Conservation (phyloP, 2,113 vertebrate genomes). For the Microcebus tavaratra region DNA sequence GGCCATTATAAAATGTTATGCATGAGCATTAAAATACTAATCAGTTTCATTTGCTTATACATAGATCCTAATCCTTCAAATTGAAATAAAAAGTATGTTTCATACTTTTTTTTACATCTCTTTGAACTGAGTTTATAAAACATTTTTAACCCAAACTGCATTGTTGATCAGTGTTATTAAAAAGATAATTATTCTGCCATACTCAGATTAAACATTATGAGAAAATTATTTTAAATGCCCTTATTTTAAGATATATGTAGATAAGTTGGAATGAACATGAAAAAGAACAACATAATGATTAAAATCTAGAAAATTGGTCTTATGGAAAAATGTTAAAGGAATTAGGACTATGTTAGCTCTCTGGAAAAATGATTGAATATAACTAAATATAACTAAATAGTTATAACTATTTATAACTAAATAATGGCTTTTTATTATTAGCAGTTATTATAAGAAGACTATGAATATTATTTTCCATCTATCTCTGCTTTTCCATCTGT, state of each 20-base stretch:
- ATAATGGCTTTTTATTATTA: background rate
- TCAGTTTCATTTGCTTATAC: background rate
- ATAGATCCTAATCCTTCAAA: background rate
- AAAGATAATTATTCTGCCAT: background rate
- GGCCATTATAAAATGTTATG: background rate
- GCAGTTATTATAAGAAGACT: background rate
- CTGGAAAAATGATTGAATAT: conserved; percentile 45
- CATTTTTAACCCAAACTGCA: background rate
- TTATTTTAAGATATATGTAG: background rate
- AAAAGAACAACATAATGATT: background rate
- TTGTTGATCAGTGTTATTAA: background rate
- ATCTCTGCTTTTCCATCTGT: background rate
- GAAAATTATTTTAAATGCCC: conserved; percentile 5
- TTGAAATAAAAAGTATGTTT: background rate
- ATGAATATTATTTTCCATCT: background rate
- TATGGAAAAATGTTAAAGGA: background rate
- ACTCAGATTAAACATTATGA: background rate
- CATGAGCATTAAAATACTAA: background rate
- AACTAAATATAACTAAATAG: background rate
- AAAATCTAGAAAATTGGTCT: background rate
- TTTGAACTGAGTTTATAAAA: conserved; percentile 18
- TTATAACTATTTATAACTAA: background rate
- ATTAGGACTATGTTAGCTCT: background rate
- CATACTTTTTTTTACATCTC: background rate
- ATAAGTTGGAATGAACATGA: background rate